Conservation (phyloP, 2,888 invertebrate genomes). For the Ormyrus labotus region DNA sequence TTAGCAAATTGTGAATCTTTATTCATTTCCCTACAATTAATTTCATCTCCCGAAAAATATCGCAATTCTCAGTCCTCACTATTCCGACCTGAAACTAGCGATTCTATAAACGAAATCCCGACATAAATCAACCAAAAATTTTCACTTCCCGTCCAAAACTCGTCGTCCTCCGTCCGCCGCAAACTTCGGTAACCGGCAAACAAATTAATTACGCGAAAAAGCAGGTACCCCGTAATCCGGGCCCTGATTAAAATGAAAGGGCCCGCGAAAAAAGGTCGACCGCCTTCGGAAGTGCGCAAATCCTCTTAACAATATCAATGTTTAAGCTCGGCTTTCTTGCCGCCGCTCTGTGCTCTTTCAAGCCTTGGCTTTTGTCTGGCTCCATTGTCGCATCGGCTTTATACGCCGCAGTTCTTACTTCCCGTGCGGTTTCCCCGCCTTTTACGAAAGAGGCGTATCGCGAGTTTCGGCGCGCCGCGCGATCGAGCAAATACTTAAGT, state of each 20-base stretch:
- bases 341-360: conserved; percentile 14
- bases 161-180: too few relatives aligned
- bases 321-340: conserved; percentile 48
- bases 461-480: not conserved
- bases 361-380: conserved; percentile 46
- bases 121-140: not conserved
- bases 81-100: not conserved
- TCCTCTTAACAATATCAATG: conserved; percentile 52
- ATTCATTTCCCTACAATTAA: too few relatives aligned
- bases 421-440: conserved; percentile 28
- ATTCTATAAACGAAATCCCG: not conserved
- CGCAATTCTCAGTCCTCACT: not conserved
- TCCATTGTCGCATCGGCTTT: conserved; percentile 46
- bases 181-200: too few relatives aligned
- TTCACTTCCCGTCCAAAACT: too few relatives aligned
- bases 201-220: conserved; percentile 32
- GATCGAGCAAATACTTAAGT: conserved; percentile 33
- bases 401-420: conserved; percentile 45
- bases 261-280: conserved; percentile 19
- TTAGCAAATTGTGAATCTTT: too few relatives aligned
- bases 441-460: not conserved
- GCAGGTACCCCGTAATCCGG: conserved; percentile 1
- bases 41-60: too few relatives aligned
- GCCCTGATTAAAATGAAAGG: conserved; percentile 35
- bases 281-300: conserved; percentile 31